phyloP scores from a whole-genome alignment of 2,888 invertebrate genomes.

The Melitaea athalia region DNA sequence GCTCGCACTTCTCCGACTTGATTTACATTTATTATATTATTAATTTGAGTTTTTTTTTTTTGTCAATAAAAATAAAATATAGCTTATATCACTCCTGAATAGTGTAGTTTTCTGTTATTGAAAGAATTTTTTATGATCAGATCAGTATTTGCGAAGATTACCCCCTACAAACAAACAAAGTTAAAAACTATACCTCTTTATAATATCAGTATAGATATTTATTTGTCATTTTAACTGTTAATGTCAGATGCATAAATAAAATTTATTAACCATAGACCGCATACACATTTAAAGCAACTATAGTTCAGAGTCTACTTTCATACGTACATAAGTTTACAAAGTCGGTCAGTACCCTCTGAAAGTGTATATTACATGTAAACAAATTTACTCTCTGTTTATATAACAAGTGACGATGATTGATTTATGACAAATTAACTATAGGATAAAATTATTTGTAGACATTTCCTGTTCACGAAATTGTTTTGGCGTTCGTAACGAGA shows the following conservation, averaged over 20 bases:
- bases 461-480: conserved; percentile 34
- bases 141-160: too few species aligned
- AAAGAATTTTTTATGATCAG: too few species aligned
- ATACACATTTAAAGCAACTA: background rate
- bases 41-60: too few species aligned
- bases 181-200: too few species aligned
- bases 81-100: too few species aligned
- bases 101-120: too few species aligned
- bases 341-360: background rate
- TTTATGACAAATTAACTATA: conserved; percentile 7
- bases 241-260: too few species aligned
- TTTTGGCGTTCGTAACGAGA: conserved; percentile 27
- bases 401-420: conserved; percentile 4
- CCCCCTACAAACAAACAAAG: too few species aligned
- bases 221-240: background rate
- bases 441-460: conserved; percentile 15
- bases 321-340: background rate
- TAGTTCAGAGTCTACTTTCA: background rate
- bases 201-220: too few species aligned
- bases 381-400: background rate
- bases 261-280: background rate
- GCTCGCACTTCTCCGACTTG: too few species aligned
- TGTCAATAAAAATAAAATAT: too few species aligned
- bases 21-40: too few species aligned
- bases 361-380: background rate